Evolutionary conservation across 1,140 invertebrate species (phyloP).

Genomic region (Drosophila sp.): DNA sequence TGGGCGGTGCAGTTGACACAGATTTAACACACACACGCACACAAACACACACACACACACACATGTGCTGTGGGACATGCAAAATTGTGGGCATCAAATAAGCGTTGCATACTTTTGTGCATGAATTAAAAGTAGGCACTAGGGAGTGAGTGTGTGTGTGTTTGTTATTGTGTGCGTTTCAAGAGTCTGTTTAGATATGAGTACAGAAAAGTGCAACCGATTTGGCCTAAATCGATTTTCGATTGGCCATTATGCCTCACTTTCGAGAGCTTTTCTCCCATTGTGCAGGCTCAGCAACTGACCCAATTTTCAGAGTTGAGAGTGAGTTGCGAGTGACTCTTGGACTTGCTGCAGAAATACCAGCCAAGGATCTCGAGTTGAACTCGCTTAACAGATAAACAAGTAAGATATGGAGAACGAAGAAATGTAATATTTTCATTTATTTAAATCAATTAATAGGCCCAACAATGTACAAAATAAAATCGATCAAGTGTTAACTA

Average conservation of each 20-base stretch:
- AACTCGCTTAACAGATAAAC: background rate
- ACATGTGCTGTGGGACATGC: conserved; percentile 37
- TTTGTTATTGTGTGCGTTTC: conserved; percentile 20
- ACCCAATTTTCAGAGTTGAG: conserved; percentile 9
- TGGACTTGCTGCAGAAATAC: background rate
- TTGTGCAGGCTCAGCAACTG: conserved; percentile 16
- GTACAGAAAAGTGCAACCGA: conserved; percentile 57
- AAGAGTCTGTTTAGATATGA: conserved; percentile 59
- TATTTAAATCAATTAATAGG: no score
- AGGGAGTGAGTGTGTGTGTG: conserved; percentile 24
- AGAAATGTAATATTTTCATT: no score
- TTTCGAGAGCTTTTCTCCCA: conserved; percentile 4
- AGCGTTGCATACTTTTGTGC: conserved; percentile 73
- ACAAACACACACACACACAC: conserved; percentile 4
- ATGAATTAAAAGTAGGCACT: conserved; percentile 59
- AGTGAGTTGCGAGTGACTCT: background rate
- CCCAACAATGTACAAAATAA: no score
- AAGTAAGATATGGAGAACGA: no score
- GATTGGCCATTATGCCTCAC: conserved; percentile 67
- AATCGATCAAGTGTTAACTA: no score
- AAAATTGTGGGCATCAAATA: conserved; percentile 75
- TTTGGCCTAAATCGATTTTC: conserved; percentile 76
- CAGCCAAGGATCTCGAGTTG: background rate
- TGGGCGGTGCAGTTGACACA: conserved; percentile 67
- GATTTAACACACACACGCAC: conserved; percentile 61